Evolutionary conservation across 1,140 invertebrate genomes (phyloP).

Genomic region (Eriocheir sinensis): DNA sequence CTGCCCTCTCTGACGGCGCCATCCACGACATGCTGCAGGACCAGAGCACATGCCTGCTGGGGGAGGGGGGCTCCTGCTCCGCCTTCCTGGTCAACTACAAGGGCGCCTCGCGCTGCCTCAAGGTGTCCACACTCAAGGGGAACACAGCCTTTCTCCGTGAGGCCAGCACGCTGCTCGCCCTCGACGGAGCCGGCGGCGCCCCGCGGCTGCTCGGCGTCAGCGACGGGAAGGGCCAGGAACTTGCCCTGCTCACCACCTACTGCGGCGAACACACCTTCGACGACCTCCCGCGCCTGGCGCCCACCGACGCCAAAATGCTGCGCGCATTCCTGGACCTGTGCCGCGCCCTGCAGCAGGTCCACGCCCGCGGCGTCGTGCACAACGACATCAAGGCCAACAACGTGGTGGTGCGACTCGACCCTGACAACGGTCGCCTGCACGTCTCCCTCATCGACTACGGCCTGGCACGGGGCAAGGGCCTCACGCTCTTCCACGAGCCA

Average conservation of each 20-base stretch:
- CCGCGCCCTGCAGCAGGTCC: background rate
- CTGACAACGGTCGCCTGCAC: background rate
- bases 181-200: background rate
- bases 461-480: background rate
- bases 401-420: background rate
- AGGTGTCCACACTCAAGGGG: no score
- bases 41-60: background rate
- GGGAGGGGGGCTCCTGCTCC: background rate
- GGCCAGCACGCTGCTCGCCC: background rate
- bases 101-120: background rate
- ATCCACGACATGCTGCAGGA: background rate
- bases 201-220: background rate
- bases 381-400: slow-evolving; percentile 12
- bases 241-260: background rate
- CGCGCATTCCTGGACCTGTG: background rate
- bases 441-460: background rate
- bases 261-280: background rate
- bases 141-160: background rate
- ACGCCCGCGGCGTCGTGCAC: background rate
- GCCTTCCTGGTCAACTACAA: background rate
- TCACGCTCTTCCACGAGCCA: background rate
- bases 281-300: background rate
- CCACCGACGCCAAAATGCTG: background rate
- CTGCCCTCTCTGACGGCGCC: no score
- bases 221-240: background rate